A percentile compares a stretch with the other conserved stretches of the same genome.
These are phyloP conservation scores for Ditylenchus dipsaci DNA, from an alignment of 1,140 invertebrate species.

Conservation along the genomic window DNA sequence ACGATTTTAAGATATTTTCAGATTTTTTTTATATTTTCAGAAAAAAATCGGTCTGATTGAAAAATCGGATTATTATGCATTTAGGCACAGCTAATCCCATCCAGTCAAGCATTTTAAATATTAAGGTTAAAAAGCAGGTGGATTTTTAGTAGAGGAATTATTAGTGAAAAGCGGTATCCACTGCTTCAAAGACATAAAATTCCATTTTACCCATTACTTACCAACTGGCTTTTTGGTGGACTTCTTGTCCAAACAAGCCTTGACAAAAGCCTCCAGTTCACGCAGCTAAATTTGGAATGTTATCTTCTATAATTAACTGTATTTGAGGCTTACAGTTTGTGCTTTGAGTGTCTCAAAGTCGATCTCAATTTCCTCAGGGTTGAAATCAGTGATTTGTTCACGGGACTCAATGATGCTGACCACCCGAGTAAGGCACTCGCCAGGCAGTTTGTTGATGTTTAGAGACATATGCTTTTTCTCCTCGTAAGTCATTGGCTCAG, in stretches of 20 bases:
- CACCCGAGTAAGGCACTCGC: slow-evolving; percentile 95
- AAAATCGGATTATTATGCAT: too few relatives aligned
- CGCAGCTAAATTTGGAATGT: slow-evolving; percentile 70
- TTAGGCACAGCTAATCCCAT: too few relatives aligned
- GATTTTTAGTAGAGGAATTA: too few relatives aligned
- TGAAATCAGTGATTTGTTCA: slow-evolving; percentile 85
- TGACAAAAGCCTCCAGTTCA: slow-evolving; percentile 94
- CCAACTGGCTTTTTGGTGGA: slow-evolving; percentile 17
- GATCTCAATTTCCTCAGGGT: slow-evolving; percentile 99
- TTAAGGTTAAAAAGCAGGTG: too few relatives aligned
- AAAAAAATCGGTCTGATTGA: too few relatives aligned
- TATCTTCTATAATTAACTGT: too few relatives aligned
- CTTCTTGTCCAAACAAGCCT: slow-evolving; percentile 72
- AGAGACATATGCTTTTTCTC: slow-evolving; percentile 95
- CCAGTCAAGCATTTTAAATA: too few relatives aligned
- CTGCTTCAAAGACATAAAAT: too few relatives aligned
- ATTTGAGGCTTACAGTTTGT: slow-evolving; percentile 74
- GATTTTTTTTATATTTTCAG: too few relatives aligned
- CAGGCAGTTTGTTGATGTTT: slow-evolving; percentile 97
- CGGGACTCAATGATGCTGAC: slow-evolving; percentile 97
- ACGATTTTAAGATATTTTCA: too few relatives aligned
- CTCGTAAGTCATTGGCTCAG: slow-evolving; percentile 98
- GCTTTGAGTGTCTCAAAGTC: slow-evolving; percentile 99
- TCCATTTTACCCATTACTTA: too few relatives aligned
- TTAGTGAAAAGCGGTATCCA: too few relatives aligned